Percentiles rank a stretch among this genome's conserved stretches.
phyloP scores from a whole-genome alignment of 2,888 invertebrate genomes.

The Polydrusus pterygomalis region DNA sequence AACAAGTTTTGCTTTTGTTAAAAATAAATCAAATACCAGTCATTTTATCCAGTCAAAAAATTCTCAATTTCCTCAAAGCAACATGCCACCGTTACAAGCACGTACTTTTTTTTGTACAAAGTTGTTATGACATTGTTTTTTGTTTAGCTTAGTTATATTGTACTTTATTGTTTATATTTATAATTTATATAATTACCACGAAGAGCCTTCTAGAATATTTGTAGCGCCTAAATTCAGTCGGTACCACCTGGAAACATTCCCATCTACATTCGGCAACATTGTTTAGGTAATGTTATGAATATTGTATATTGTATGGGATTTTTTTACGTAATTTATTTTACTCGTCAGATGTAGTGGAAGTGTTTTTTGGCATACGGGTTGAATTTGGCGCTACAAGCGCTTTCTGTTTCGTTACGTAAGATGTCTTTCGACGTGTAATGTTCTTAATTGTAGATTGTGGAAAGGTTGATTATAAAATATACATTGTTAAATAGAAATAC shows the following conservation, averaged over 20 bases:
- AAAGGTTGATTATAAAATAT: conserved; percentile 75
- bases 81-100: conserved; percentile 13
- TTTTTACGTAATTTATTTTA: conserved; percentile 22
- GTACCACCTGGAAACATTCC: neutral
- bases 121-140: conserved; percentile 54
- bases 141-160: conserved; percentile 51
- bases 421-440: conserved; percentile 71
- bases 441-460: conserved; percentile 75
- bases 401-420: conserved; percentile 71
- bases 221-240: neutral
- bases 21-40: neutral
- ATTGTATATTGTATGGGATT: conserved; percentile 17
- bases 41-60: neutral
- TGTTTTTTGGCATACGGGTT: neutral
- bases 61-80: neutral
- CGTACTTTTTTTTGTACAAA: conserved; percentile 50
- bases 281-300: conserved; percentile 21
- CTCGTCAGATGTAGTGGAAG: neutral
- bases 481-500: conserved; percentile 75
- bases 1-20: no score
- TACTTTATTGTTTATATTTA: conserved; percentile 47
- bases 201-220: conserved; percentile 25
- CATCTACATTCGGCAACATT: conserved; percentile 11
- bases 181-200: conserved; percentile 40
- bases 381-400: conserved; percentile 48